phyloP scores from a whole-genome alignment of 2,888 invertebrate genomes.

The Microdon myrmicae region DNA sequence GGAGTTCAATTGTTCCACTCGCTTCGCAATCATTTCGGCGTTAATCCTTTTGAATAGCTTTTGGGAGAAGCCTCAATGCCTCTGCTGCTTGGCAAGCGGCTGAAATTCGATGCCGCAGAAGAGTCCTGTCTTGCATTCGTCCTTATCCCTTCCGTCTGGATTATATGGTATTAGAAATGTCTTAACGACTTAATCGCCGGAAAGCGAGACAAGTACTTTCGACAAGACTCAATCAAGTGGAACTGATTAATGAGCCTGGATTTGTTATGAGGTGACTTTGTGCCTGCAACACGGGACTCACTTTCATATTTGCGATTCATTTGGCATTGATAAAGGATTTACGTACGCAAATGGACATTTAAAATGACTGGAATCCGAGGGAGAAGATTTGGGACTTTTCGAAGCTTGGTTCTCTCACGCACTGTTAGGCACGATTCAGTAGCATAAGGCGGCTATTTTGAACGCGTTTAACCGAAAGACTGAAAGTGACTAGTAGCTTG shows the following conservation, averaged over 20 bases:
- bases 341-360: no score
- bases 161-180: slow-evolving; percentile 49
- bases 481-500: no score
- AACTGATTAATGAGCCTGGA: slow-evolving; percentile 42
- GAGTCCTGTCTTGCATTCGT: neutral
- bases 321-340: no score
- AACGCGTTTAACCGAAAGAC: no score
- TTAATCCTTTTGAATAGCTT: slow-evolving; percentile 37
- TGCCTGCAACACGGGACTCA: no score
- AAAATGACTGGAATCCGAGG: no score
- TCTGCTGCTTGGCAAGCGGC: slow-evolving; percentile 8
- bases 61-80: slow-evolving; percentile 11
- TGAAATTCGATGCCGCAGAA: slow-evolving; percentile 34
- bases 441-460: no score
- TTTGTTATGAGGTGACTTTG: no score
- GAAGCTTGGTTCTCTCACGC: no score
- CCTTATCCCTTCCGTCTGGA: slow-evolving; percentile 11
- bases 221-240: slow-evolving; percentile 32
- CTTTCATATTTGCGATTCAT: no score
- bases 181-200: slow-evolving; percentile 43
- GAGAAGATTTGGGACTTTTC: no score
- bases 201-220: slow-evolving; percentile 45
- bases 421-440: no score
- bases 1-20: slow-evolving; percentile 22
- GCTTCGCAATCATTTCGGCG: slow-evolving; percentile 32